Base-by-base conservation (phyloP, 1,140 invertebrate genomes). In the Micrasema minimum region DNA sequence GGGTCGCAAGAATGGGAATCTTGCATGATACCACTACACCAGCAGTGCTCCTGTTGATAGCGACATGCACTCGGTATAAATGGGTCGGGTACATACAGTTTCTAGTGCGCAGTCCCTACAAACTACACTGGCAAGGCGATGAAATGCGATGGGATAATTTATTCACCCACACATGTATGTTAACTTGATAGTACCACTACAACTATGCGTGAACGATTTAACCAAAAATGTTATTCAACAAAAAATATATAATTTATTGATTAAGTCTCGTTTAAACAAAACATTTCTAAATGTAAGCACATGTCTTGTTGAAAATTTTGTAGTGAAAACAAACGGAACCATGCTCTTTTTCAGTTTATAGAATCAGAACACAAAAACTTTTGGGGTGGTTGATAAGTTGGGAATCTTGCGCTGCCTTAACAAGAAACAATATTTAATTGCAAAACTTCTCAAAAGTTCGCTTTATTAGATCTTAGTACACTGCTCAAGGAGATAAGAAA, bases 21-120 rank as follows among this genome's bases (percentile, higher is more conserved):
- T 94, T 94, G 92, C 92, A 95, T 95, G 93, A 94, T 95, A 94
- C 93, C 93, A 94, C 90, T 95, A 94, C 93, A 95, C 93, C 91
- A 95, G 91, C 92, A 92, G 92, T 93, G 93, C 93, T 83, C 0
- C 10, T 11, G 43, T 20, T 9, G 10, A 12, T 5, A 43, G 18
- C 18, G 57, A 6, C n/a, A 14, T 16, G n/a, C 18, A 14, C 43
- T 16, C n/a, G 18, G 43, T 1, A n/a, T 14, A 45, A 14, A 45
- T 16, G 43, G n/a, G 43, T 16, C 43, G 43, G n/a, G n/a, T n/a
- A n/a, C n/a, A n/a, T n/a, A n/a, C n/a, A n/a, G n/a, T n/a, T n/a
- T n/a, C n/a, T n/a, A n/a, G n/a, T n/a, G n/a, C n/a, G n/a, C n/a
- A n/a, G n/a, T n/a, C n/a, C n/a, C n/a, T n/a, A n/a, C 38, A 41